Evolutionary conservation across 92 coral and sea anemone genomes (phyloP).

Genomic region (Micromussa lordhowensis): DNA sequence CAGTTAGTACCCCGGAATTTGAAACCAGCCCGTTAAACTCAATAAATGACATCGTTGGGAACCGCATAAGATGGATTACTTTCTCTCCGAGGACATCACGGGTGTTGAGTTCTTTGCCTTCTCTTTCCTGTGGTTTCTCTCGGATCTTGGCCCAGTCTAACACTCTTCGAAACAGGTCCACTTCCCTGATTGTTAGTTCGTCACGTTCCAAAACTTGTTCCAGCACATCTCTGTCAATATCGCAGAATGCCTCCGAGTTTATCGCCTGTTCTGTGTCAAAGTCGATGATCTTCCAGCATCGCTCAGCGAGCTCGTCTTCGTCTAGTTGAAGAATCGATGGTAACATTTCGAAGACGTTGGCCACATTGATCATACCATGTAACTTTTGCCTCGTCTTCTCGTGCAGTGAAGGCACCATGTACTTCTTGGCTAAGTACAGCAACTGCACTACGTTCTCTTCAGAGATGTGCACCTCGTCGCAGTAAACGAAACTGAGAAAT

Average conservation of each 20-base stretch:
- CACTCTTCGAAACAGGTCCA: constrained; percentile 37
- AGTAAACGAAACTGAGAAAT: constrained; percentile 41
- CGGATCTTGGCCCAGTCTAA: constrained; percentile 32
- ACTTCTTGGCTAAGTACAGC: constrained; percentile 59
- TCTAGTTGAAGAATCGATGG: constrained; percentile 31
- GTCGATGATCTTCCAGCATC: constrained; percentile 54
- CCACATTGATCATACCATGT: constrained; percentile 25
- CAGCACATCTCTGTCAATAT: constrained; percentile 5
- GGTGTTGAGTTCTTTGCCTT: constrained; percentile 5
- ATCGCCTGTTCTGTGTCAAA: constrained; percentile 53
- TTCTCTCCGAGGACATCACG: constrained; percentile 43
- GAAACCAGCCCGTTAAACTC: constrained; percentile 43
- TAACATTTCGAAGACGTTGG: constrained; percentile 47
- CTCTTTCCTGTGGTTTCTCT: not conserved
- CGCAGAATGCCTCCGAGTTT: constrained; percentile 4
- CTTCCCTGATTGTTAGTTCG: constrained; percentile 13
- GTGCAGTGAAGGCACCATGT: constrained; percentile 45
- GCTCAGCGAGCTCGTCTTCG: constrained; percentile 42
- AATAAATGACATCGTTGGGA: constrained; percentile 39
- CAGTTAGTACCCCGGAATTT: constrained; percentile 30
- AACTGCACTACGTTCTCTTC: constrained; percentile 48
- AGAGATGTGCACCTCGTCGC: constrained; percentile 41
- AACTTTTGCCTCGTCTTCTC: constrained; percentile 12
- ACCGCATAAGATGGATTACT: constrained; percentile 33
- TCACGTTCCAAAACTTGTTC: not conserved